Evolutionary conservation across 2,888 invertebrate genomes (phyloP), one percentile per base, ranked within the genome.

Genomic region (Phengaris arion): DNA sequence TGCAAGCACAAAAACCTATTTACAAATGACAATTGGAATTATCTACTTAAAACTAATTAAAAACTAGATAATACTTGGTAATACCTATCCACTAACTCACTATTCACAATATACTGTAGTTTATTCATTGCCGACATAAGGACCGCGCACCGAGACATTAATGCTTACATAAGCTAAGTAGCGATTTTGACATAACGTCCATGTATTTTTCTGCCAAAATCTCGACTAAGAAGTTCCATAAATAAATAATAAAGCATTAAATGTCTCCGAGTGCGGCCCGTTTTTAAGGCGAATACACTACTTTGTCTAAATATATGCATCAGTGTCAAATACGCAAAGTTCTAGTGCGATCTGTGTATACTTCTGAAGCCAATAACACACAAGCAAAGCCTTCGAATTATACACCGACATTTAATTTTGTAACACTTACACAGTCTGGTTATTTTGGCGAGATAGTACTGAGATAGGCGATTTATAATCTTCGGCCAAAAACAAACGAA

Each of bases 21-120:
- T 82, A 81, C 80, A 81, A 57, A 57, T 74, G 75, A 75, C 74
- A 74, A 76, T 73, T 82, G 81, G 80, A 85, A 84, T 87, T 89
- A 82, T 82, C 90, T 91, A 91, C 91, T 91, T 91, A 92, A 78
- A 85, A 79, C 84, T 88, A 90, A 78, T 84, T 83, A 83, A 81
- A 82, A 85, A 75, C 90, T 92, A 90, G 85, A 91, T 91, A 91
- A 91, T 91, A 91, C 90, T 83, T 77, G 80, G 84, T 84, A 87
- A 87, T 86, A 89, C 85, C 85, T 85, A 86, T 80, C 74, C 72
- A 52, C 75, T 72, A 75, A 75, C 69, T 72, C 75, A 75, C 75
- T 70, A 70, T 70, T 70, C 51, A 75, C 75, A 15, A 45, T 59
- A 59, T 45, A 45, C 69, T 69, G 22, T 35, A 15, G 13, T n/a